A percentile compares a stretch with the other conserved stretches of the same genome.
phyloP scores from a whole-genome alignment of 2,888 invertebrate genomes.

The Agonopterix arenella region DNA sequence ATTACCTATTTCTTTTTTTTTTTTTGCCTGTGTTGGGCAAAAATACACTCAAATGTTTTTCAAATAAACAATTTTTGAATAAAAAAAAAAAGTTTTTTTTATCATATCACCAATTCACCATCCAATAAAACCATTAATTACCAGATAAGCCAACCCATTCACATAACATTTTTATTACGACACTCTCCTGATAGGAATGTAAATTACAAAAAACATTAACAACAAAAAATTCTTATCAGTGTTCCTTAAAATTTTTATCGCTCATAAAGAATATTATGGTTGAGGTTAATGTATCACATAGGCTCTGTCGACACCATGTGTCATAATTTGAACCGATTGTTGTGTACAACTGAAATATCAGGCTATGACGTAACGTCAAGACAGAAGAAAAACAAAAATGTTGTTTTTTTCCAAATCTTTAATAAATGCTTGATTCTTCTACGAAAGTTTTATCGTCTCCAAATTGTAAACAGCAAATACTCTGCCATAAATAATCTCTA shows the following conservation, averaged over 20 bases:
- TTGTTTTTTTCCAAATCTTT: no score
- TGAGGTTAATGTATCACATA: constrained; percentile 35
- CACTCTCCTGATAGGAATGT: neutral
- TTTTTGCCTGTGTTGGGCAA: no score
- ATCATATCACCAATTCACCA: no score
- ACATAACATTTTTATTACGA: neutral
- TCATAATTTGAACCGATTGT: constrained; percentile 40
- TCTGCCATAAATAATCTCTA: no score
- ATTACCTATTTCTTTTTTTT: no score
- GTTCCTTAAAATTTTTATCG: constrained; percentile 33
- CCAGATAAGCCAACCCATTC: neutral
- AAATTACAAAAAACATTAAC: constrained; percentile 5
- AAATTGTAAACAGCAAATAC: no score
- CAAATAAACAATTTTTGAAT: no score
- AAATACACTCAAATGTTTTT: no score
- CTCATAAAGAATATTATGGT: constrained; percentile 41
- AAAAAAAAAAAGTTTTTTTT: neutral
- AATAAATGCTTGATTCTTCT: no score
- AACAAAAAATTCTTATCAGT: constrained; percentile 16
- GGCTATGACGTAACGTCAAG: no score
- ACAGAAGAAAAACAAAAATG: no score
- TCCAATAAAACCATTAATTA: neutral
- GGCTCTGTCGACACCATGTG: constrained; percentile 21
- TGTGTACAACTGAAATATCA: constrained; percentile 12
- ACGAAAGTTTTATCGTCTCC: no score